Evolutionary conservation across 2,888 invertebrate species (phyloP), one percentile per base, ranked within the genome.

Genomic region (Creontiades dilutus): DNA sequence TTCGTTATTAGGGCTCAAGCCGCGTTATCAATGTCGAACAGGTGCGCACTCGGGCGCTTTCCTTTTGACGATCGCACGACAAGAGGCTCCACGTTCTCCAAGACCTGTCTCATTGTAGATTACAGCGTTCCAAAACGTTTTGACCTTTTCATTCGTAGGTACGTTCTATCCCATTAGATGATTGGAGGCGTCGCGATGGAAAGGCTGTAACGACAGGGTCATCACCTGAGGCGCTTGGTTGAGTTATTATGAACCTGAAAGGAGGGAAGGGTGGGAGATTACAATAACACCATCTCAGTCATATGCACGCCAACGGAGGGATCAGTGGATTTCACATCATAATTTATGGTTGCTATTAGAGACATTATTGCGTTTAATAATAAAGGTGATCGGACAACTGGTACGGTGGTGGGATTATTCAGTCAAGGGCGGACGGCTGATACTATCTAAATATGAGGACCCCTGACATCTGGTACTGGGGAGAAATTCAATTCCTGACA

Each of bases 61-160:
- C 23, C 68, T 68, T 23, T 27, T 19, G 23, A 68, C 19, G 68
- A n/a, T n/a, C 57, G 57, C 57, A 57, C 37, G 52, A 11, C 68
- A 68, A 12, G 68, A 68, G 68, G 37, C 37, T 37, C 37, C 23
- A 27, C 68, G 68, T 68, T 68, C 27, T 68, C 27, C 68, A 68
- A 19, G 27, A 19, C 52, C 52, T 52, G 52, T 52, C 19, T 68
- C 68, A 27, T 11, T 27, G 68, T 68, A 68, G 68, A 68, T 68
- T 68, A 68, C 68, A 68, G 68, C n/a, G 27, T 23, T 68, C 68
- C 23, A 68, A 68, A 68, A 68, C 68, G 57, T n/a, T 23, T 23
- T 3, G 68, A 5, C 3, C 23, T 27, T 61, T 68, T 68, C 68
- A 68, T 23, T 68, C 9, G 23, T 57, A 57, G 57, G 14, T 52